phyloP scores from a whole-genome alignment of 2,888 invertebrate species.

The Amiota minor region DNA sequence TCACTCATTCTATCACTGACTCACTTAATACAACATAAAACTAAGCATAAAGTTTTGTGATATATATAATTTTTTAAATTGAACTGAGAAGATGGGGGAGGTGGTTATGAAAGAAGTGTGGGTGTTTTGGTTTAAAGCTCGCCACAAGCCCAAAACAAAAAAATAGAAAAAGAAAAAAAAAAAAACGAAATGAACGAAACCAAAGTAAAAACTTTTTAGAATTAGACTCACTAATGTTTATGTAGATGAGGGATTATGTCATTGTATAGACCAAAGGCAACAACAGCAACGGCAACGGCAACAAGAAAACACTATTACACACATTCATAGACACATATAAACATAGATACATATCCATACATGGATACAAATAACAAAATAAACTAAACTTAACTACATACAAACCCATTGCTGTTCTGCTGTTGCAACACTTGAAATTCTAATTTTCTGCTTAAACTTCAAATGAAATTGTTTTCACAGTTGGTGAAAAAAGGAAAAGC shows the following conservation, averaged over 20 bases:
- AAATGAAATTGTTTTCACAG: slow-evolving; percentile 61
- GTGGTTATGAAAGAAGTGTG: background rate
- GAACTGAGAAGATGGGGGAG: background rate
- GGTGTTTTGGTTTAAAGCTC: slow-evolving; percentile 46
- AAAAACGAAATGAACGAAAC: background rate
- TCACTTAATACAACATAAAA: too few species aligned
- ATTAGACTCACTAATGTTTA: slow-evolving; percentile 68
- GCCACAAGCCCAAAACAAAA: slow-evolving; percentile 57
- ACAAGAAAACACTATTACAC: slow-evolving; percentile 30
- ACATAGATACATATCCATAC: slow-evolving; percentile 3
- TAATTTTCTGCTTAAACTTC: slow-evolving; percentile 63
- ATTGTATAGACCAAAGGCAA: slow-evolving; percentile 50
- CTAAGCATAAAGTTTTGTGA: too few species aligned
- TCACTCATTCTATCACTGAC: background rate
- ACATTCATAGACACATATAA: slow-evolving; percentile 29
- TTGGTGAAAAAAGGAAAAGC: slow-evolving; percentile 38
- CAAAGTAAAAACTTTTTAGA: slow-evolving; percentile 67
- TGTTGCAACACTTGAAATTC: slow-evolving; percentile 65
- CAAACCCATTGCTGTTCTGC: slow-evolving; percentile 32
- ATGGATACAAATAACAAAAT: slow-evolving; percentile 31
- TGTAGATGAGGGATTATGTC: slow-evolving; percentile 70
- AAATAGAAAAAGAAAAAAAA: slow-evolving; percentile 36
- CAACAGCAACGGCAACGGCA: slow-evolving; percentile 15
- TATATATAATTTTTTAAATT: background rate
- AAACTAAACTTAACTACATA: slow-evolving; percentile 15